phyloP scores from a whole-genome alignment of 2,797 vertebrate species.

The Rallus crepitans region DNA sequence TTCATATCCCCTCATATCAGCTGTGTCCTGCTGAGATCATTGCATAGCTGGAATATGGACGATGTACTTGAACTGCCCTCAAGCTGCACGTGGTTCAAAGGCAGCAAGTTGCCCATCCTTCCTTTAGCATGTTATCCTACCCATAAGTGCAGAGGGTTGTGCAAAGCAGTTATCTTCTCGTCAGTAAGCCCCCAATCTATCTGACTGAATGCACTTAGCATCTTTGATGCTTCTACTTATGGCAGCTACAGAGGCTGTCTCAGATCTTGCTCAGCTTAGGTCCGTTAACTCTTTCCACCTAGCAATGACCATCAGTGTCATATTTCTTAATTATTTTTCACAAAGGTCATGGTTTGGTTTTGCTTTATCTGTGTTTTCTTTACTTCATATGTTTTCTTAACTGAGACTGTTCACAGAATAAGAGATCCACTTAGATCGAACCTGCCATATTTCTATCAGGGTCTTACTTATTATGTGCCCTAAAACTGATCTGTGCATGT shows the following conservation, averaged over 20 bases:
- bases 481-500: accelerated
- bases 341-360: background rate
- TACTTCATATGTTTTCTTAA: background rate
- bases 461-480: background rate
- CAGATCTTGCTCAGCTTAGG: background rate
- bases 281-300: background rate
- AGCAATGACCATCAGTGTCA: background rate
- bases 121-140: background rate
- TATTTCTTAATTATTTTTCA: background rate
- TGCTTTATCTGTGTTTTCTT: background rate
- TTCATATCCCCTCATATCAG: background rate
- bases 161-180: background rate
- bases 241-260: background rate
- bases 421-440: background rate
- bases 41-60: background rate
- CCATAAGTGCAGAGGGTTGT: background rate
- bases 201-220: background rate
- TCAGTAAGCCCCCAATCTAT: background rate
- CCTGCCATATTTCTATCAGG: background rate
- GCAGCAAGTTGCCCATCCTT: background rate
- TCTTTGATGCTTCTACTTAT: background rate
- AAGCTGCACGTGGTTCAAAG: background rate
- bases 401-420: background rate
- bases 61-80: background rate
- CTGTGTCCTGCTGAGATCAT: background rate